Percentiles rank a stretch among this genome's conserved stretches.
Conservation (phyloP, 2,888 invertebrate genomes). For the Vanessa cardui region DNA sequence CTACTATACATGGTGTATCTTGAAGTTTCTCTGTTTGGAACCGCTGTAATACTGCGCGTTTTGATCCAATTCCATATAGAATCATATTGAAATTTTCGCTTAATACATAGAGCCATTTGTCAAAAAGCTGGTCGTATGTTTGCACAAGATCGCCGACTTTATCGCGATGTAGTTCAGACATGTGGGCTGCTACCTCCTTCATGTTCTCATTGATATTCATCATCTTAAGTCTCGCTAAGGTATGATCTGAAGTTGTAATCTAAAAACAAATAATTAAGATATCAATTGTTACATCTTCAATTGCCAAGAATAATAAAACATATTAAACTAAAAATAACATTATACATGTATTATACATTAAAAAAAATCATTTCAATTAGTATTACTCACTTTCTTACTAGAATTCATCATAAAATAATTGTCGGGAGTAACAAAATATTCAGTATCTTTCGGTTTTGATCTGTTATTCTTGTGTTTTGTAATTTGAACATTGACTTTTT, state of each 20-base stretch:
- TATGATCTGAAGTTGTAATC: slow-evolving; percentile 90
- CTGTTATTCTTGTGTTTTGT: slow-evolving; percentile 50
- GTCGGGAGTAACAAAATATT: slow-evolving; percentile 86
- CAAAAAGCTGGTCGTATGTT: slow-evolving; percentile 83
- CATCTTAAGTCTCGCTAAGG: slow-evolving; percentile 88
- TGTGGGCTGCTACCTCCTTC: slow-evolving; percentile 79
- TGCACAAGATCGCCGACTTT: slow-evolving; percentile 82
- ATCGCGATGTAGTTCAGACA: slow-evolving; percentile 83
- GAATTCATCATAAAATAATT: slow-evolving; percentile 86
- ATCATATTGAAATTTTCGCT: slow-evolving; percentile 94
- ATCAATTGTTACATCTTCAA: neutral
- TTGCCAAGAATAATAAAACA: too few relatives aligned
- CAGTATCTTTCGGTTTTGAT: slow-evolving; percentile 65
- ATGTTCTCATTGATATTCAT: slow-evolving; percentile 85
- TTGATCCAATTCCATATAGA: slow-evolving; percentile 95
- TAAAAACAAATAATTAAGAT: slow-evolving; percentile 48
- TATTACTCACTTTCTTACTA: slow-evolving; percentile 75
- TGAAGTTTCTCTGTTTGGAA: slow-evolving; percentile 85
- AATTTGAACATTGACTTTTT: slow-evolving; percentile 53
- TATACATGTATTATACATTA: too few relatives aligned
- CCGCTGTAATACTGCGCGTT: slow-evolving; percentile 88
- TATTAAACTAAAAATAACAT: too few relatives aligned
- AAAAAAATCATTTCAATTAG: neutral
- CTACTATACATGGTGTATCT: slow-evolving; percentile 86
- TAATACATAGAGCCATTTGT: slow-evolving; percentile 87